Evolutionary conservation across 2,888 invertebrate genomes (phyloP), one percentile per base, ranked within the genome.

Genomic region (Kryphioiulus occultus): DNA sequence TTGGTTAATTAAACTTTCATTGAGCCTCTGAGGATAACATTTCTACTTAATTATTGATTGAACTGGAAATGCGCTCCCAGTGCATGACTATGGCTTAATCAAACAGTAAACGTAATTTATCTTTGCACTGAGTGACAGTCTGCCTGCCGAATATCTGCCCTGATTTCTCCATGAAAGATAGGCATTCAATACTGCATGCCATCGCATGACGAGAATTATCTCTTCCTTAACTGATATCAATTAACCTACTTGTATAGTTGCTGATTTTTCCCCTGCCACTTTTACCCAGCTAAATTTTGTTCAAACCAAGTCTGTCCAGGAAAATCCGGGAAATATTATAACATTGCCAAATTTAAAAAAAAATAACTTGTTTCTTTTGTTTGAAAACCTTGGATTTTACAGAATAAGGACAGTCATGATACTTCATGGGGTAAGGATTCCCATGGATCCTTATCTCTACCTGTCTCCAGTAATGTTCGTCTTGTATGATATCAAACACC

Each of bases 151-250:
- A 78, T 30, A 26, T 78, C 78, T 78, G 78, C 10, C 78, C 78
- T 78, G 78, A 78, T 78, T 78, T 78, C 30, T 30, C 15, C 30
- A 1, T 78, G 15, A 68, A 78, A 78, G 32, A 78, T 78, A 30
- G 78, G 30, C 12, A 30, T 78, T 26, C 68, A 32, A 78, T 12
- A 78, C 26, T 78, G 78, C 68, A 68, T 68, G 30, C 78, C 30
- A 32, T 30, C 78, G 78, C 78, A 30, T 32, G 30, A 78, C 78
- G 78, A 78, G 78, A 78, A 78, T 53, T 78, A 78, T 78, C 78
- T 78, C 78, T 78, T 78, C 68, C 68, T 68, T 26, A 22, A 68
- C 68, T 68, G 5, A 22, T 22, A 68, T 68, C 78, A 78, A 78
- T 78, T 78, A 78, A 78, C 78, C 78, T 78, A 78, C 26, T 26